These are phyloP conservation scores for Craseonycteris thonglongyai DNA, from an alignment of 2,113 vertebrate species.

Conservation along the genomic window DNA sequence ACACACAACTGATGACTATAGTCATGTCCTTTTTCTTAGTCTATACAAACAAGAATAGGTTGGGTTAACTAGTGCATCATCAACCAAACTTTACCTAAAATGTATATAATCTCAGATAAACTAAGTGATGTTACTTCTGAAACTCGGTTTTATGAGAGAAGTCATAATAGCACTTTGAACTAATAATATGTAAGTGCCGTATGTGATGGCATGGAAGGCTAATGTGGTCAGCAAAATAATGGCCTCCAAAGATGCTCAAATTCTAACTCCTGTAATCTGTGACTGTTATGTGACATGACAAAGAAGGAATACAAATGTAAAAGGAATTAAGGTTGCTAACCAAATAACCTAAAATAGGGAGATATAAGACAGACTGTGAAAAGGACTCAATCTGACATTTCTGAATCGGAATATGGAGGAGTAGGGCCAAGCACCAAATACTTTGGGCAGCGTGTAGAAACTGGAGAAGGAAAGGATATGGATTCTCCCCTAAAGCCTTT, in stretches of 20 bases:
- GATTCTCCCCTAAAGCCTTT: neutral
- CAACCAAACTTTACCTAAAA: neutral
- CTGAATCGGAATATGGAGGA: neutral
- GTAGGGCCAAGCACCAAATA: neutral
- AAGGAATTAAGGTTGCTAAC: neutral
- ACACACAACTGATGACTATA: no score
- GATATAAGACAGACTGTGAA: neutral
- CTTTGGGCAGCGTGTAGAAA: neutral
- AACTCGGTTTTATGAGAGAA: neutral
- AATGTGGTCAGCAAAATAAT: neutral
- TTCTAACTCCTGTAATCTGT: neutral
- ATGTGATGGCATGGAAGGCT: neutral
- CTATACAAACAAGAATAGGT: neutral
- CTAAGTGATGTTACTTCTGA: neutral
- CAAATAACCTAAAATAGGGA: neutral
- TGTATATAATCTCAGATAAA: neutral
- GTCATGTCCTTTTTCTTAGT: neutral
- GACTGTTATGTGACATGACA: no score
- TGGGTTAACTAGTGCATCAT: neutral
- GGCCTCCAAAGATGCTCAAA: neutral
- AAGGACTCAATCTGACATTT: neutral
- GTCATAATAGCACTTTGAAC: neutral
- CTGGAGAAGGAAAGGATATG: neutral
- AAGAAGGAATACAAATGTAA: neutral
- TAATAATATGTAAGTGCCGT: accelerated